These are phyloP conservation scores for Petrophora chlorosata DNA, from an alignment of 2,888 invertebrate genomes.

Conservation along the genomic window DNA sequence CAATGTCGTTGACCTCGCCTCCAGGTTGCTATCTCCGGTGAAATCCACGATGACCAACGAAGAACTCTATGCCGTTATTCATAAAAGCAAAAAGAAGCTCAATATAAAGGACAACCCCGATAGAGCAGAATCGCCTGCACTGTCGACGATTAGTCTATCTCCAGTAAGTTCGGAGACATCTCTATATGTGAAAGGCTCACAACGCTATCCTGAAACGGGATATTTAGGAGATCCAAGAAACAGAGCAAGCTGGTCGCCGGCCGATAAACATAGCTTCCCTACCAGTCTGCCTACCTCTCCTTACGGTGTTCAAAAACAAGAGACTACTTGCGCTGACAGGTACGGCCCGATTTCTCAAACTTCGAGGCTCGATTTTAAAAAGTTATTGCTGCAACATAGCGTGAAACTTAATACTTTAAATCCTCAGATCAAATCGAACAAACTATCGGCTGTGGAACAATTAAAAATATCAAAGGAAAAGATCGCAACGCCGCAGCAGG, in stretches of 20 bases:
- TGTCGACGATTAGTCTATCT: conserved; percentile 75
- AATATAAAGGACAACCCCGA: conserved; percentile 85
- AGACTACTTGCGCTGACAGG: conserved; percentile 85
- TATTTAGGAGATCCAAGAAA: conserved; percentile 82
- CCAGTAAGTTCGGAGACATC: conserved; percentile 79
- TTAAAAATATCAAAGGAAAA: conserved; percentile 87
- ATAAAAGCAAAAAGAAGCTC: conserved; percentile 89
- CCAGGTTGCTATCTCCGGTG: conserved; percentile 85
- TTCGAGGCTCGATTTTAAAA: conserved; percentile 93
- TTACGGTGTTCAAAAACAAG: conserved; percentile 60
- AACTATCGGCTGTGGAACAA: conserved; percentile 91
- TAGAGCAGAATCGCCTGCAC: conserved; percentile 74
- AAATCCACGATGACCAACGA: conserved; percentile 91
- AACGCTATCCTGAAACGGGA: conserved; percentile 84
- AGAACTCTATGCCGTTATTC: conserved; percentile 89
- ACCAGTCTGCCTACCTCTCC: conserved; percentile 42
- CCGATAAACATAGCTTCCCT: conserved; percentile 65
- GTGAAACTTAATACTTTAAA: conserved; percentile 83
- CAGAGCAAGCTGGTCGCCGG: conserved; percentile 87
- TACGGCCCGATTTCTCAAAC: conserved; percentile 87
- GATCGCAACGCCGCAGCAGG: conserved; percentile 49
- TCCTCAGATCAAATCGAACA: conserved; percentile 83
- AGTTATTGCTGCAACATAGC: conserved; percentile 90
- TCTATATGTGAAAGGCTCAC: conserved; percentile 67
- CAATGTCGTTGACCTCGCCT: conserved; percentile 76